phyloP scores from a whole-genome alignment of 2,797 vertebrate species.

The Brotogeris chrysoptera region DNA sequence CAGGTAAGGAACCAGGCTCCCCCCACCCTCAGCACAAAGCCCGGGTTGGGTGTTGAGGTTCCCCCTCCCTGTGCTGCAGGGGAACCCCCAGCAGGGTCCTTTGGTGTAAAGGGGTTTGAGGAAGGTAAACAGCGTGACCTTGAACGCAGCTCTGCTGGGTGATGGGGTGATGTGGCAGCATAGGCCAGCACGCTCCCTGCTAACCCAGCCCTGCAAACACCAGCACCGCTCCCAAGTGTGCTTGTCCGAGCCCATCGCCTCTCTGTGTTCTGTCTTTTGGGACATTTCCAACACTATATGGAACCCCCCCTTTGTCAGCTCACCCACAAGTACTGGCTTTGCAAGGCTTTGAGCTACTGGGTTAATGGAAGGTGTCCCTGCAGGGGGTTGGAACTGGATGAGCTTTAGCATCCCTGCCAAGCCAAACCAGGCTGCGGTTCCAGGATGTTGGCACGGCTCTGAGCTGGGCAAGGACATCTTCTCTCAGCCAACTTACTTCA shows the following conservation, averaged over 20 bases:
- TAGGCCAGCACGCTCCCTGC: accelerated
- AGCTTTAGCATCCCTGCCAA: neutral
- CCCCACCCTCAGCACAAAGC: accelerated
- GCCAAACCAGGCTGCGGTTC: neutral
- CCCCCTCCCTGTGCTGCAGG: neutral
- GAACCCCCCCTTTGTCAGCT: neutral
- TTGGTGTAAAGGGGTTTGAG: neutral
- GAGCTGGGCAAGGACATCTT: neutral
- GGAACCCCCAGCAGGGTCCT: neutral
- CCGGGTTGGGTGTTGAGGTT: neutral
- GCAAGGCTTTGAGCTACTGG: neutral
- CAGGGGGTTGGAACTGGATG: neutral
- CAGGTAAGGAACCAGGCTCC: neutral
- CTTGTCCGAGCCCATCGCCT: neutral
- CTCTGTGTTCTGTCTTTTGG: neutral
- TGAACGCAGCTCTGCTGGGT: neutral
- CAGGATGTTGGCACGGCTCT: neutral
- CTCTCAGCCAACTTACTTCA: neutral
- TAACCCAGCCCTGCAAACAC: too few relatives aligned
- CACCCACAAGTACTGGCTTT: neutral
- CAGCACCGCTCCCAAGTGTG: accelerated
- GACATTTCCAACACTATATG: accelerated
- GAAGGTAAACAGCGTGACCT: accelerated
- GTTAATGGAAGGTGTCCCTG: neutral
- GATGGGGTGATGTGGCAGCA: accelerated